Conservation (phyloP, 2,797 vertebrate species). For the Hemitrygon akajei region DNA sequence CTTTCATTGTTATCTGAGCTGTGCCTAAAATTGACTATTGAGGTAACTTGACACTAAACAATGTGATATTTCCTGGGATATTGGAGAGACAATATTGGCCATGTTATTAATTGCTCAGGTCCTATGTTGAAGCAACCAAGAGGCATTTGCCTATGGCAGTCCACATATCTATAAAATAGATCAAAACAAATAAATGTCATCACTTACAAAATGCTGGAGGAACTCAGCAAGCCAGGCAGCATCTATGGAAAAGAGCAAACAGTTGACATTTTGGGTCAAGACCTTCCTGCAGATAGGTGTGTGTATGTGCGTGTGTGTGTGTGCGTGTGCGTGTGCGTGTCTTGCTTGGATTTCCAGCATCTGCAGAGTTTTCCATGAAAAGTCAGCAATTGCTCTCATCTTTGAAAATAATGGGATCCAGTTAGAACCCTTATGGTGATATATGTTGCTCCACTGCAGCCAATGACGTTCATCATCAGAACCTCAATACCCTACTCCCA, state of each 20-base stretch:
- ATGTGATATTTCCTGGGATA: not conserved
- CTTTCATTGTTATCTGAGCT: not conserved
- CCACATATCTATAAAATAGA: not conserved
- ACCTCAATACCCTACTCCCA: not conserved
- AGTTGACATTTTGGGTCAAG: too few species aligned
- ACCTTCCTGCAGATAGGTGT: too few species aligned
- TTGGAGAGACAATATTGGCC: not conserved
- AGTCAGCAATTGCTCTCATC: not conserved
- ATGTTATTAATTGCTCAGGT: not conserved
- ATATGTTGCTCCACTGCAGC: not conserved
- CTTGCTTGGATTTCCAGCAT: too few species aligned
- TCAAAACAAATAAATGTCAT: not conserved
- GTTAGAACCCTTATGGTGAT: not conserved
- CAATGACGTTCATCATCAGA: not conserved
- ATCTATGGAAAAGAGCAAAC: too few species aligned
- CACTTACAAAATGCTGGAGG: not conserved
- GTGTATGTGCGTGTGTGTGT: too few species aligned
- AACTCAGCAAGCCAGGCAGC: too few species aligned
- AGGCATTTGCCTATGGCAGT: not conserved
- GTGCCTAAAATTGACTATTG: not conserved
- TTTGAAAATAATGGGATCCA: not conserved
- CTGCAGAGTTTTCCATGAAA: too few species aligned
- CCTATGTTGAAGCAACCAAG: not conserved
- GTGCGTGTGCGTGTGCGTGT: too few species aligned
- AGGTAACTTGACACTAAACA: too few species aligned